A percentile compares a stretch with the other conserved stretches of the same genome.
Evolutionary conservation across 2,888 invertebrate genomes (phyloP).

Genomic region (Lithophane leautieri): DNA sequence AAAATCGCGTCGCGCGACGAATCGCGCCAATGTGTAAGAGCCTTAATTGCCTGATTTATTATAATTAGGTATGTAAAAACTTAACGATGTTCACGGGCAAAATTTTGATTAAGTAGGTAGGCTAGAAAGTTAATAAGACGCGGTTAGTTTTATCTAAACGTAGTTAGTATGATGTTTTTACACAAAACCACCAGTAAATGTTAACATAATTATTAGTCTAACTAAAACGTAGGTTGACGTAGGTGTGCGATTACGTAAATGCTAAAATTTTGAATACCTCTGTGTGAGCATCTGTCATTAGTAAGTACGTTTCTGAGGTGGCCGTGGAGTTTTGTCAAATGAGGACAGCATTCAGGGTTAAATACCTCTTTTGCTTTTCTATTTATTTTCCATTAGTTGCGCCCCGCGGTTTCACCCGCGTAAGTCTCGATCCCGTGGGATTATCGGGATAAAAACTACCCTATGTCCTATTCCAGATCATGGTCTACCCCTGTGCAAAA

Average conservation of each 20-base stretch:
- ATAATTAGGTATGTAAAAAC: background rate
- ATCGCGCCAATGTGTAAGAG: too few relatives aligned
- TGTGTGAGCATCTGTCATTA: slow-evolving; percentile 44
- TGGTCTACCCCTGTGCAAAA: too few relatives aligned
- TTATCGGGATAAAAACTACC: too few relatives aligned
- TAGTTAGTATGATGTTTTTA: slow-evolving; percentile 17
- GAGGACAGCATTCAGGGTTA: slow-evolving; percentile 54
- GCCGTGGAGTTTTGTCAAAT: slow-evolving; percentile 46
- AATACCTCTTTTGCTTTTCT: background rate
- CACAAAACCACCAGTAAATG: slow-evolving; percentile 22
- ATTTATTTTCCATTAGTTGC: too few relatives aligned
- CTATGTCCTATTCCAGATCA: too few relatives aligned
- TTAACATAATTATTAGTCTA: slow-evolving; percentile 35
- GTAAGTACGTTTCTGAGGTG: slow-evolving; percentile 35
- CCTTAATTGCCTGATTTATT: too few relatives aligned
- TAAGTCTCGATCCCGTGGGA: too few relatives aligned
- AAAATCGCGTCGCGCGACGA: too few relatives aligned
- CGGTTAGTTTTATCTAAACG: slow-evolving; percentile 9
- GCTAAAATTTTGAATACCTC: slow-evolving; percentile 38
- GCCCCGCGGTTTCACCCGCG: too few relatives aligned
- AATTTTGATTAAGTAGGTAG: background rate
- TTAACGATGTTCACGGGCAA: background rate
- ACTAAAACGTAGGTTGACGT: slow-evolving; percentile 18
- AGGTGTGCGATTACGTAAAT: slow-evolving; percentile 36
- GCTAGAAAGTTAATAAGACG: background rate